Base-by-base conservation (phyloP, 2,113 vertebrate genomes). In the Dunckerocampus dactyliophorus region DNA sequence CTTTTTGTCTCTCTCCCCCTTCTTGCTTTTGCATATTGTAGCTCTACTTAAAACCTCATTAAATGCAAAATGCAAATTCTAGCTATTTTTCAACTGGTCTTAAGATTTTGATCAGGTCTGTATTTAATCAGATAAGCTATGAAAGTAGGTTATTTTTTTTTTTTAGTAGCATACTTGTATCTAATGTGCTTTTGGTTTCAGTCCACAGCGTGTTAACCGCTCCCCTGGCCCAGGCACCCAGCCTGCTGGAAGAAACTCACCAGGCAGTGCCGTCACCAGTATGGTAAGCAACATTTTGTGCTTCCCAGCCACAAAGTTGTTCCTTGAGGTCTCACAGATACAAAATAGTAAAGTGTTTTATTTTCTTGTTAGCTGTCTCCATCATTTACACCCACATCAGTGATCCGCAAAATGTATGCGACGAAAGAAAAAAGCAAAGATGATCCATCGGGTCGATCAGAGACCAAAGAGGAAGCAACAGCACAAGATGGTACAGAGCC, bases 381-480 rank as follows among this genome's bases (percentile, higher is more conserved):
- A 64, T 99, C 97, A 69, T 99, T 99, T 76, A 98, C 96, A 67
- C 97, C 97, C 77, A 98, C 97, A 82, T 98, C 97, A 62, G 96
- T 98, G 71, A 99, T 99, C 53, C 95, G 95, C 60, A 99, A 98
- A 88, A 99, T 99, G 97, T 99, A 98, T 0, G 97, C 97, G 74
- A 98, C 94, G 70, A 99, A 97, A 87, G 97, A 99, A 46, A 99
- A 97, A 71, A 92, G 86, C 85, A 95, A 92, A 86, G 97, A 99
- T 66, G 97, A 98, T 34, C 84, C 87, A 16, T 66, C 73, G 34
- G 91, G 93, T 78, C 82, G 88, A 79, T 61, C 77, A 5, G 93
- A 94, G 42, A 80, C 81, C 20, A 95, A 94, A 83, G 95, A 98
- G 1, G 92, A 93, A 22, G 47, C 55, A 17, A 66, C 84, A 6